Conservation (phyloP, 2,797 vertebrate species). For the Eulemur mongoz region DNA sequence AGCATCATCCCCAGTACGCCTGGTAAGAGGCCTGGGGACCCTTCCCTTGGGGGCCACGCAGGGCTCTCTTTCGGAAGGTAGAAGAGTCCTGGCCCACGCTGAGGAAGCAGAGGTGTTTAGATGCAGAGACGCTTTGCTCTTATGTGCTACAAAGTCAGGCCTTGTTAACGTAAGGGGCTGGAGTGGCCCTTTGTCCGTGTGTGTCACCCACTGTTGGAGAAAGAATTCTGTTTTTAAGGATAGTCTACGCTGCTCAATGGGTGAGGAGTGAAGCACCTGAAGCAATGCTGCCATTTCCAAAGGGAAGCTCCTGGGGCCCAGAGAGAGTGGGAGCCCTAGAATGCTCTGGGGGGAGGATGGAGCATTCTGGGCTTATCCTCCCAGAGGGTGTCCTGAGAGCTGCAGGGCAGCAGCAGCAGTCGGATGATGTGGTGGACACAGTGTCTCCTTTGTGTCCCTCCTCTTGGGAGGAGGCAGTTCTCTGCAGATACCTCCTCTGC, state of each 20-base stretch:
- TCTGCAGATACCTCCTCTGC: not conserved
- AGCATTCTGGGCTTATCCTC: not conserved
- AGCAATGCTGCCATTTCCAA: not conserved
- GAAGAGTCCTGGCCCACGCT: not conserved
- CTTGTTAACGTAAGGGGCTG: not conserved
- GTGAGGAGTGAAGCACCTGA: not conserved
- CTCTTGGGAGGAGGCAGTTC: not conserved
- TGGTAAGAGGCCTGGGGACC: not conserved
- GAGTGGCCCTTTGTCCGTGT: not conserved
- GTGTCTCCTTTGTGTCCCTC: not conserved
- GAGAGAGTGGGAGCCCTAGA: not conserved
- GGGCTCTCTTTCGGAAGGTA: not conserved
- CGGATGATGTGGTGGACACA: no score
- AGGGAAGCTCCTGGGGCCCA: not conserved
- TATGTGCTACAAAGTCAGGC: not conserved
- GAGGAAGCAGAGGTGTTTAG: not conserved
- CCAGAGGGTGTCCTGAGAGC: not conserved
- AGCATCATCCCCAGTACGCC: not conserved
- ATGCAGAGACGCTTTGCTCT: not conserved
- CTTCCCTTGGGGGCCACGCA: accelerated
- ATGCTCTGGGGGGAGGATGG: not conserved
- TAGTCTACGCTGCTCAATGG: accelerated
- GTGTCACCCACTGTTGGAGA: not conserved
- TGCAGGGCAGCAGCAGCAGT: accelerated
- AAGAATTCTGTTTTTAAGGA: not conserved